These are phyloP conservation scores for Hemichromis elongatus DNA, from an alignment of 2,113 vertebrate genomes.

Conservation along the genomic window DNA sequence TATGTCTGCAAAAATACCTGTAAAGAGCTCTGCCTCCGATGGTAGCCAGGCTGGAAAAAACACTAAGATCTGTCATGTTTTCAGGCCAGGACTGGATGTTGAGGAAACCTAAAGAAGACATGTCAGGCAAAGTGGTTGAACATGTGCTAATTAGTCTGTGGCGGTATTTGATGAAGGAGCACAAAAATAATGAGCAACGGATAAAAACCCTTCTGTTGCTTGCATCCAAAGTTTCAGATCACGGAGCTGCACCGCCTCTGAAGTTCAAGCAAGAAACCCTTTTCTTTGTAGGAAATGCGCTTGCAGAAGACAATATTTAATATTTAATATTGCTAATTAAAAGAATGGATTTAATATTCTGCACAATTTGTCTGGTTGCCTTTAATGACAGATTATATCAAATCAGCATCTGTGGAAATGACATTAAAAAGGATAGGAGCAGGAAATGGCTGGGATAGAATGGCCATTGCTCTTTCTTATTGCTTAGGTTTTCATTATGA, in stretches of 20 bases:
- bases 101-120: constrained; percentile 81
- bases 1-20: constrained; percentile 71
- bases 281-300: constrained; percentile 22
- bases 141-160: not conserved
- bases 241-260: not conserved
- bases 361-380: constrained; percentile 47
- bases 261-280: constrained; percentile 18
- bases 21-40: constrained; percentile 92
- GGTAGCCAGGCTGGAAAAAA: constrained; percentile 92
- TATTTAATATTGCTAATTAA: constrained; percentile 50
- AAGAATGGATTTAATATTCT: constrained; percentile 50
- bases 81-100: constrained; percentile 98
- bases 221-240: not conserved
- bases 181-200: not conserved
- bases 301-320: constrained; percentile 24
- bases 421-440: constrained; percentile 44
- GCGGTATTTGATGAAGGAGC: not conserved
- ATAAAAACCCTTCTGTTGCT: not conserved
- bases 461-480: constrained; percentile 69
- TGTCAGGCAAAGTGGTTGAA: not conserved
- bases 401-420: constrained; percentile 37
- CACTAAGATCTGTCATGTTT: constrained; percentile 95
- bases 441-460: constrained; percentile 25
- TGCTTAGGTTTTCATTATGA: constrained; percentile 73
- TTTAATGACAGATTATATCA: constrained; percentile 65